Base-by-base conservation (phyloP, 64 coral and sea anemone genomes). In the Montipora capricornis region DNA sequence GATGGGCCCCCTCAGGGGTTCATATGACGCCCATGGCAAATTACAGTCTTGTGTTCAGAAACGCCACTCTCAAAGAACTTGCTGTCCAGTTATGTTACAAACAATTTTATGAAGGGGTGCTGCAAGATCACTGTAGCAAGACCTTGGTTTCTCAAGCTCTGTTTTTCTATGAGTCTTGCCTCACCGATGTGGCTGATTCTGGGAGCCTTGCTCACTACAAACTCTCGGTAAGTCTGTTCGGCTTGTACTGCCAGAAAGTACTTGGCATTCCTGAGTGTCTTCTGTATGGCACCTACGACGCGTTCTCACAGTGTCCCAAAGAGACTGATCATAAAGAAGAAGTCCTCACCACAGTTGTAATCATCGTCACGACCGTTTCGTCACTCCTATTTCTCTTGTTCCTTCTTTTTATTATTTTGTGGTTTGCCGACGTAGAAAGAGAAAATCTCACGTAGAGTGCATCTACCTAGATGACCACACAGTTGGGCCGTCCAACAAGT, bases 161-260 rank as follows among this genome's bases (percentile, higher is more conserved):
- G 49, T 98, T 98, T 89, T 98, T 96, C 66, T 98, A 96, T 76
- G 97, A 98, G 71, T 93, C 97, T 52, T 98, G 97, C 53, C 49
- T 98, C 29, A 69, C 94, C 5, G 97, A 98, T 83, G 93, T 98
- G 55, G 94, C 94, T 67, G 91, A 98, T 48, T 96, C 94, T 19
- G 89, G 92, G 5, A 94, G 84, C 74, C 75, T 96, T 46, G 77
- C 91, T 19, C 94, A 96, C 80, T 68, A 83, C 78, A 98, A 95
- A 73, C 83, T 96, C 1, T 98, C 97, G 2, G 95, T 98, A 24
- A 98, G 97, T 80, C 59, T 96, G 46, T 98, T 98, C 79, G 97
- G 88, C 8, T 96, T 98, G 5, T 98, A 98, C 78, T 98, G 97
- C 52, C 97, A 98, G 64, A 94, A 96, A 44, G 89, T 98, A 14